Evolutionary conservation across 2,113 vertebrate genomes (phyloP).

Genomic region (Sigmodon hispidus): DNA sequence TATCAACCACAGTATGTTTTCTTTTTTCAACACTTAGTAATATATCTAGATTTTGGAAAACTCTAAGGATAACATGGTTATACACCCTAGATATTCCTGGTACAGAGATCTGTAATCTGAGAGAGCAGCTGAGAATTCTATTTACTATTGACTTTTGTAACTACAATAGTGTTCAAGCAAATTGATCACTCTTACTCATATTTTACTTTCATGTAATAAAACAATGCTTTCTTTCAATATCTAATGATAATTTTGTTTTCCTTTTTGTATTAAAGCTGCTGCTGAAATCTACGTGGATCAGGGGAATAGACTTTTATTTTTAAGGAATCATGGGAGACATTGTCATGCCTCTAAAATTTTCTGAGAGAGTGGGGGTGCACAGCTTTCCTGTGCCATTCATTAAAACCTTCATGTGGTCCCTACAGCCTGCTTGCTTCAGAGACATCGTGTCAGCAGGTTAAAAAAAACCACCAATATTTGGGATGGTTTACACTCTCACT

Average conservation of each 20-base stretch:
- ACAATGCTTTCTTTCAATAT: background rate
- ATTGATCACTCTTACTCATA: background rate
- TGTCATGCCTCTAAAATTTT: background rate
- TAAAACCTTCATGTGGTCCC: background rate
- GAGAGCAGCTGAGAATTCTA: background rate
- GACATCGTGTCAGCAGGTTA: background rate
- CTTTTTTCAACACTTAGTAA: background rate
- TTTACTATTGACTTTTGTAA: background rate
- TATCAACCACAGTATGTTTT: background rate
- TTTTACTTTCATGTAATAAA: background rate
- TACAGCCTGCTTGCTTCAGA: background rate
- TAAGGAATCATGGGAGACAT: background rate
- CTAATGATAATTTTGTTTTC: fast-evolving
- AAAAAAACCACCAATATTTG: background rate
- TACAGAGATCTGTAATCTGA: background rate
- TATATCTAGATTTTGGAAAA: background rate
- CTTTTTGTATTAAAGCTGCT: background rate
- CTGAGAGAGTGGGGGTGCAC: background rate
- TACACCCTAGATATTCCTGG: background rate
- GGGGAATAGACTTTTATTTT: background rate
- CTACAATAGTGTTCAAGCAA: background rate
- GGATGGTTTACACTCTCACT: background rate
- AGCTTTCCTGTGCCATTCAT: background rate
- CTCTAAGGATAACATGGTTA: background rate
- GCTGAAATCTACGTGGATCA: background rate